Evolutionary conservation across 2,113 vertebrate genomes (phyloP), one percentile per base, ranked within the genome.

Genomic region (Notothenia coriiceps): DNA sequence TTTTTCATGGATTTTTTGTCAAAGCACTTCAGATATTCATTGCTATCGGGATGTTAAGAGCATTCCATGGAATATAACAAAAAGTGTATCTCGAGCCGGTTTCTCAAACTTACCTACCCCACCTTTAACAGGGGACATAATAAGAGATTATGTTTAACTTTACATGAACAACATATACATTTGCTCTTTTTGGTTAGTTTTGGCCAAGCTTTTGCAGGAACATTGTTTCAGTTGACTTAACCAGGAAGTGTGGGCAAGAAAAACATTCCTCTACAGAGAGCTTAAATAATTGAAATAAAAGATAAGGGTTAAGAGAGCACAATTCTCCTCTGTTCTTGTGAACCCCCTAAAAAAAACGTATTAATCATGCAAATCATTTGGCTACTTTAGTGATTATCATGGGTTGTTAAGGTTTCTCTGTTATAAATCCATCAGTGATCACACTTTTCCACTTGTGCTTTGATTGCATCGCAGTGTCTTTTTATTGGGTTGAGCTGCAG

Each of bases 391-490:
- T 59, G 55, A 67, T 62, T 74, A 81, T 73, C 10, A 63, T 62
- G 13, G n/a, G 66, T 52, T 50, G 52, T 62, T 49, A 29, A 25
- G 47, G 47, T 33, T 79, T 70, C 74, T 62, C 77, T 12, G 25
- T 35, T 35, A 60, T 86, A 81, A 86, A 86, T 86, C 74, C 77
- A 79, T 86, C 89, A 72, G 46, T 12, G 68, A 40, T 70, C 74
- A 88, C 75, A 89, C 83, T 85, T 76, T 70, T 67, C 69, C 77
- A 62, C 35, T 56, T 40, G 29, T 6, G 29, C 74, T 77, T 47
- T 94, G 89, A 95, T 95, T 92, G 75, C 82, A 77, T 94, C 91
- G 86, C 76, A 83, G 56, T 73, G 66, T 76, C 46, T 88, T 74
- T 73, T 79, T 51, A 77, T 50, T 49, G 70, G 70, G 84, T 22